phyloP scores from a whole-genome alignment of 2,888 invertebrate genomes.

The Nowickia ferox region DNA sequence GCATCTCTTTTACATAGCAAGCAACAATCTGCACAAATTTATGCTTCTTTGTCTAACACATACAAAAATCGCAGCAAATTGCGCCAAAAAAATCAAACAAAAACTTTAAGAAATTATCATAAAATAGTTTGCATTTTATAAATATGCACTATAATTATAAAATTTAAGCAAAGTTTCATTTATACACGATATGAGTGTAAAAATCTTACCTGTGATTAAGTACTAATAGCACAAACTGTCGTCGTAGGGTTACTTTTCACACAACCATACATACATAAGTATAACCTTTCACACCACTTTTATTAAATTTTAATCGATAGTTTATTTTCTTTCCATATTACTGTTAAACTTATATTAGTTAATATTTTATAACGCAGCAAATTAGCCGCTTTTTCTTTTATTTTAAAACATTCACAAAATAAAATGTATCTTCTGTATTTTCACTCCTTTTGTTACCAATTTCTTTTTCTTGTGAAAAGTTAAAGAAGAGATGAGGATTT shows the following conservation, averaged over 20 bases:
- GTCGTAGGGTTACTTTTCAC: too few species aligned
- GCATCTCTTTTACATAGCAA: constrained; percentile 28
- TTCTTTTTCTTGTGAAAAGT: neutral
- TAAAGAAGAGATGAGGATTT: too few species aligned
- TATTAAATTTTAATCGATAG: too few species aligned
- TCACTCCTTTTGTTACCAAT: neutral
- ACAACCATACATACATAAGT: too few species aligned
- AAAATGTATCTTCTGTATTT: constrained; percentile 46
- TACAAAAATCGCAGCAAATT: constrained; percentile 71
- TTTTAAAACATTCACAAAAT: constrained; percentile 33
- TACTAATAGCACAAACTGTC: too few species aligned
- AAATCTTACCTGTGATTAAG: too few species aligned
- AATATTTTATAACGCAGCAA: constrained; percentile 61
- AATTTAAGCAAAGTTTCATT: too few species aligned
- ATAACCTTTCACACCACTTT: too few species aligned
- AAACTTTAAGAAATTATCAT: constrained; percentile 51
- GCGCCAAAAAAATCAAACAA: constrained; percentile 79
- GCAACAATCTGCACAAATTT: neutral
- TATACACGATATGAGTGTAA: too few species aligned
- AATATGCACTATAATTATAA: too few species aligned
- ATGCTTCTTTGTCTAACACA: constrained; percentile 55
- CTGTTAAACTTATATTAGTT: neutral
- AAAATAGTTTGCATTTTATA: neutral
- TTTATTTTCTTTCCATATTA: too few species aligned
- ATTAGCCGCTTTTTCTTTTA: constrained; percentile 47